Conservation (phyloP, 1,140 invertebrate species). For the Phthorimaea operculella region DNA sequence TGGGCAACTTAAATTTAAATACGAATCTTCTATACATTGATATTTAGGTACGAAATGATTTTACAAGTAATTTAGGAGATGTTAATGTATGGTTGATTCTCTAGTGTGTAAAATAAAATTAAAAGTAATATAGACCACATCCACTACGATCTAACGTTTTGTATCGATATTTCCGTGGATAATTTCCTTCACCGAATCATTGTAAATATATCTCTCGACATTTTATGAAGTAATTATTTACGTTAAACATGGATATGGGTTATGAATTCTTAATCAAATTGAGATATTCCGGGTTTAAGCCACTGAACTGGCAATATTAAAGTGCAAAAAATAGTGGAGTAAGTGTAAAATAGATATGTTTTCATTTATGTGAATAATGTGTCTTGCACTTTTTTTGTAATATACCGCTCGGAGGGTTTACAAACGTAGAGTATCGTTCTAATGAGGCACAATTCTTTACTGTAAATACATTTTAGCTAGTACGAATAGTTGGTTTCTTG, state of each 20-base stretch:
- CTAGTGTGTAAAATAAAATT: too few species aligned
- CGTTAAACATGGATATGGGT: conserved; percentile 48
- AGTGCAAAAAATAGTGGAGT: conserved; percentile 60
- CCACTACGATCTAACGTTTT: conserved; percentile 25
- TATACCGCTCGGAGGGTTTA: conserved; percentile 44
- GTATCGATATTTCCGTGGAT: conserved; percentile 14
- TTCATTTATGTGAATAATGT: conserved; percentile 62
- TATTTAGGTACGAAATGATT: too few species aligned
- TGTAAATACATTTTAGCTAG: conserved; percentile 63
- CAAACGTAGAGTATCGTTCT: conserved; percentile 46
- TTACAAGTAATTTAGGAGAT: too few species aligned
- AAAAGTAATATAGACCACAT: too few species aligned
- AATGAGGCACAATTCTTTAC: conserved; percentile 61
- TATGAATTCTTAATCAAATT: conserved; percentile 65
- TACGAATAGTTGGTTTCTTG: conserved; percentile 41
- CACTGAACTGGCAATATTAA: conserved; percentile 59
- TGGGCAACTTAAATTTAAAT: too few species aligned
- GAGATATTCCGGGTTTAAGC: conserved; percentile 66
- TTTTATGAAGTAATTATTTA: conserved; percentile 42
- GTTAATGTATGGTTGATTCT: too few species aligned
- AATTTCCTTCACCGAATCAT: conserved; percentile 30
- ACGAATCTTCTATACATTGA: too few species aligned
- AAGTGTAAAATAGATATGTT: conserved; percentile 60
- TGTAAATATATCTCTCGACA: conserved; percentile 51
- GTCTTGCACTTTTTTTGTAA: conserved; percentile 58